A percentile compares a stretch with the other conserved stretches of the same genome.
Conservation (phyloP, 2,888 invertebrate species). For the Netelia fuscicornis region DNA sequence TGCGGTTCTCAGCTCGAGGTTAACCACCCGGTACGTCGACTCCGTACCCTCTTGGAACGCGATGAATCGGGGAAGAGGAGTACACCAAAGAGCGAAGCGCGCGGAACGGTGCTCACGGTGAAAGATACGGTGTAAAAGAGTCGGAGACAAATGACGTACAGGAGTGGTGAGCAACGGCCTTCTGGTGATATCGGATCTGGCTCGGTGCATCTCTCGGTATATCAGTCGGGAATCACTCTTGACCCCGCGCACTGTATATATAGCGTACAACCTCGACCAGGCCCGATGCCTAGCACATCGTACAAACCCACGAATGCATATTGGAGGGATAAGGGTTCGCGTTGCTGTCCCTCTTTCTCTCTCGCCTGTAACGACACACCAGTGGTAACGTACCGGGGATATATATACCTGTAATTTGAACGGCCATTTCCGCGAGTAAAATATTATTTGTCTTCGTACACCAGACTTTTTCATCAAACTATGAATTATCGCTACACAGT, state of each 20-base stretch:
- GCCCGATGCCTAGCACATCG: slow-evolving; percentile 32
- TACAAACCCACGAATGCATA: slow-evolving; percentile 23
- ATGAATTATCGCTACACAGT: background rate
- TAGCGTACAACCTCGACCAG: slow-evolving; percentile 53
- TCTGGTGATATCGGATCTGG: slow-evolving; percentile 81
- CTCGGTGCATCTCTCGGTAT: slow-evolving; percentile 75
- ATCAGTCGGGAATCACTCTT: slow-evolving; percentile 77
- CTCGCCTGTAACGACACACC: slow-evolving; percentile 7
- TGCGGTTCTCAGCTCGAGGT: slow-evolving; percentile 54
- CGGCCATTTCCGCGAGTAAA: background rate
- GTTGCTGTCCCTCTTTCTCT: slow-evolving; percentile 23
- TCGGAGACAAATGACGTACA: slow-evolving; percentile 82
- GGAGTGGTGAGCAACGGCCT: slow-evolving; percentile 81
- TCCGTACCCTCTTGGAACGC: slow-evolving; percentile 52
- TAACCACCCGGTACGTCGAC: slow-evolving; percentile 70
- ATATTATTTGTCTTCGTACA: background rate
- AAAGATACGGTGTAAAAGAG: slow-evolving; percentile 79
- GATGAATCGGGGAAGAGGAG: slow-evolving; percentile 43
- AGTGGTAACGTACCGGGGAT: background rate
- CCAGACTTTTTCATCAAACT: background rate
- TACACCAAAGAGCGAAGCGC: slow-evolving; percentile 71
- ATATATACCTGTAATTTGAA: slow-evolving; percentile 3
- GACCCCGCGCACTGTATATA: slow-evolving; percentile 68
- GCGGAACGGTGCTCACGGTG: slow-evolving; percentile 74
- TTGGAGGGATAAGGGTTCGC: slow-evolving; percentile 31